A percentile compares a stretch with the other conserved stretches of the same genome.
phyloP scores from a whole-genome alignment of 2,888 invertebrate genomes.

The Drosophila nr. perissopoda region DNA sequence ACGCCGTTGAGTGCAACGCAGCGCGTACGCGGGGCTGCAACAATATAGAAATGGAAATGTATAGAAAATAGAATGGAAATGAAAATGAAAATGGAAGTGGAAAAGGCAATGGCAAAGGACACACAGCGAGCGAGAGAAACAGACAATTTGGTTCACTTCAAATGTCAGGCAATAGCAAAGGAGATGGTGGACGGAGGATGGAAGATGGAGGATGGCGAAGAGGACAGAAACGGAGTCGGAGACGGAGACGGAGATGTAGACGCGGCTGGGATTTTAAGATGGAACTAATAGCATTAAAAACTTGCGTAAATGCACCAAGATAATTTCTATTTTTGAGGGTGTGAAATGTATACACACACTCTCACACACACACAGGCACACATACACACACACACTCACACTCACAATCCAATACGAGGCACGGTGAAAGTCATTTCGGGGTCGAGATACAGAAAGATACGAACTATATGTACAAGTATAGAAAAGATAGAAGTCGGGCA shows the following conservation, averaged over 20 bases:
- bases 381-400: constrained; percentile 15
- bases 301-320: constrained; percentile 80
- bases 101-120: constrained; percentile 61
- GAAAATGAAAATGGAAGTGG: constrained; percentile 10
- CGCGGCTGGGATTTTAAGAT: constrained; percentile 71
- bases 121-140: constrained; percentile 57
- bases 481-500: constrained; percentile 45
- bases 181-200: constrained; percentile 14
- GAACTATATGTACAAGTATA: constrained; percentile 34
- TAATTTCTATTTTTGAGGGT: constrained; percentile 82
- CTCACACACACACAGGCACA: constrained; percentile 21
- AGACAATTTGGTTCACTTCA: constrained; percentile 80
- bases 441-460: constrained; percentile 59
- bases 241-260: constrained; percentile 21
- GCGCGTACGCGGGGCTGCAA: constrained; percentile 45
- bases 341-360: constrained; percentile 72
- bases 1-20: constrained; percentile 69
- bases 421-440: constrained; percentile 77
- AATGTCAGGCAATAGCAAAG: constrained; percentile 59
- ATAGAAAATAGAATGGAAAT: constrained; percentile 74
- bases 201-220: constrained; percentile 17
- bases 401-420: constrained; percentile 24
- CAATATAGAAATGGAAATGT: constrained; percentile 64
- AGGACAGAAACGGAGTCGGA: constrained; percentile 16
- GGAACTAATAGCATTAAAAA: constrained; percentile 81